Conservation (phyloP, 2,888 invertebrate species). For the Drosophila sordidapex region DNA sequence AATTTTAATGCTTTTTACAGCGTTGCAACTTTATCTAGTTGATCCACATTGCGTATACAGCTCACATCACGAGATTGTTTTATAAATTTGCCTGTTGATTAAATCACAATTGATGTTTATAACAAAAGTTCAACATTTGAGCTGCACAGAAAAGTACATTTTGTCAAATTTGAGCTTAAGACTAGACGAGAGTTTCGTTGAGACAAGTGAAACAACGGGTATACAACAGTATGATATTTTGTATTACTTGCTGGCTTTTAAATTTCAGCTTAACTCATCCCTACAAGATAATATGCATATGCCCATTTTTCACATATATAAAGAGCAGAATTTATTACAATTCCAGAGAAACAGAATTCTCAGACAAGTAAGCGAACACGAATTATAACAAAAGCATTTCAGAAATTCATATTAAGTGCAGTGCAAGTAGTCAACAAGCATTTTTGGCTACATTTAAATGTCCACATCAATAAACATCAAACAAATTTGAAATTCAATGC, state of each 20-base stretch:
- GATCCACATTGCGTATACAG: conserved; percentile 2
- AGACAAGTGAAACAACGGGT: neutral
- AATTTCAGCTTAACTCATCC: neutral
- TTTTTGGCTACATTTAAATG: conserved; percentile 57
- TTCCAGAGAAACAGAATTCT: neutral
- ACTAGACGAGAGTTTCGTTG: neutral
- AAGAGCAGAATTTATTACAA: neutral
- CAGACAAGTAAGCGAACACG: neutral
- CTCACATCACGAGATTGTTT: conserved; percentile 10
- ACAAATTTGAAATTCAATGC: conserved; percentile 10
- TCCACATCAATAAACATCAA: conserved; percentile 45
- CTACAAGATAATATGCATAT: no score
- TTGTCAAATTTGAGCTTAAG: neutral
- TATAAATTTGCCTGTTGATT: conserved; percentile 11
- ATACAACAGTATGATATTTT: neutral
- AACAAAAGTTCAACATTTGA: conserved; percentile 4
- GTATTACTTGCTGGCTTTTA: neutral
- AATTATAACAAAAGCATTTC: neutral
- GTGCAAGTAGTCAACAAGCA: conserved; percentile 34
- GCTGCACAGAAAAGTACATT: neutral
- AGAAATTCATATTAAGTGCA: conserved; percentile 35
- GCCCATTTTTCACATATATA: neutral
- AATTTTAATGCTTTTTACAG: conserved; percentile 45
- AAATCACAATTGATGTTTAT: conserved; percentile 11
- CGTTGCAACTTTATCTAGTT: neutral